Evolutionary conservation across 2,113 vertebrate genomes (phyloP), one percentile per base, ranked within the genome.

Genomic region (Arenaria interpres): DNA sequence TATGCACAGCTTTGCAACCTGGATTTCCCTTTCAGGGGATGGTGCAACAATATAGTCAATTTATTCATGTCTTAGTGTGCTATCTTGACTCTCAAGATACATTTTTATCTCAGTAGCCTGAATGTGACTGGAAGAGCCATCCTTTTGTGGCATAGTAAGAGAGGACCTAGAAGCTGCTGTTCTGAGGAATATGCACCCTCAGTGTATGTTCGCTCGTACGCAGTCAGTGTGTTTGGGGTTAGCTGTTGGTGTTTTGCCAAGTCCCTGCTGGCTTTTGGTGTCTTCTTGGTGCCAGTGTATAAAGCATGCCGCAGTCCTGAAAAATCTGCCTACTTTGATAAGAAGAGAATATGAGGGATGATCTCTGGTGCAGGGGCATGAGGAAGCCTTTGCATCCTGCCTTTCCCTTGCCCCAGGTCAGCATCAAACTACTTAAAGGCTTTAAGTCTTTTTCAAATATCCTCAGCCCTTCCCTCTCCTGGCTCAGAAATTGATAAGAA

Each of bases 171-270:
- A 82, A 82, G 48, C 48, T 73, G 63, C 69, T 46, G 14, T 45
- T 73, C 28, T 16, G 71, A 22, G 33, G 46, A 45, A 8, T 25
- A 10, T 73, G 33, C 28, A 17, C 51, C n/a, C 21, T 73, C 28
- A 3, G 21, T 10, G 12, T 50, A 1, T 21, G 22, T 67, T 62
- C 59, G 15, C 30, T 50, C 12, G 2, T 32, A 25, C 0, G 2
- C 4, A 37, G 51, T 27, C 32, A 2, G 18, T 21, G 30, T 2
- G 3, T 57, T 53, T 57, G 48, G 54, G 27, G 32, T 53, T 48
- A 46, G 27, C 16, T 45, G 62, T 23, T 35, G 39, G 37, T 57
- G 50, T 60, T 86, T 50, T 69, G n/a, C 50, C 21, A 71, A 33
- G 28, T 50, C 28, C 22, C n/a, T 82, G 60, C 37, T 78, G 37